Percentiles rank a stretch among this genome's conserved stretches.
Evolutionary conservation across 2,113 vertebrate genomes (phyloP).

Genomic region (Seriola quinqueradiata): DNA sequence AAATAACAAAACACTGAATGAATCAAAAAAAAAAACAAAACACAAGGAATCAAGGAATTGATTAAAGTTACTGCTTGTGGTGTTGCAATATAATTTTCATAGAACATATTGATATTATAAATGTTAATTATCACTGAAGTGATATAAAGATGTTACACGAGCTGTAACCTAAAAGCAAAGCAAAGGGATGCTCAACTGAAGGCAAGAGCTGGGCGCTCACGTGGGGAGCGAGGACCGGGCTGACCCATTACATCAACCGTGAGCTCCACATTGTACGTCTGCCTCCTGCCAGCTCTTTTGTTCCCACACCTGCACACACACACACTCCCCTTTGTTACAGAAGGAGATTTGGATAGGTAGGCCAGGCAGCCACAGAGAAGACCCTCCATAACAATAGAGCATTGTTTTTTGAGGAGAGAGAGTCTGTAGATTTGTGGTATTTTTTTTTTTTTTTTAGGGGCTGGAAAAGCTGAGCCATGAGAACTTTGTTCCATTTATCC

Average conservation of each 20-base stretch:
- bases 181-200: slow-evolving; percentile 48
- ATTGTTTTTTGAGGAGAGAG: slow-evolving; percentile 68
- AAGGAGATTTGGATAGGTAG: slow-evolving; percentile 60
- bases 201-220: slow-evolving; percentile 19
- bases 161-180: slow-evolving; percentile 49
- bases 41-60: neutral
- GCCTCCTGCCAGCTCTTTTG: slow-evolving; percentile 59
- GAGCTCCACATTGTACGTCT: slow-evolving; percentile 52
- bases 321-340: slow-evolving; percentile 57
- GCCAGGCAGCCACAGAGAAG: slow-evolving; percentile 43
- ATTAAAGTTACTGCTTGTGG: neutral
- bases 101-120: neutral
- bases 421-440: slow-evolving; percentile 6
- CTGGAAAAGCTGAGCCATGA: slow-evolving; percentile 54
- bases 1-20: neutral
- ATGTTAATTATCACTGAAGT: neutral
- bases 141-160: slow-evolving; percentile 11
- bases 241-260: slow-evolving; percentile 60
- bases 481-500: slow-evolving; percentile 43
- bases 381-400: slow-evolving; percentile 67
- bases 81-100: neutral
- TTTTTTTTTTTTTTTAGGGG: slow-evolving; percentile 4
- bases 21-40: neutral
- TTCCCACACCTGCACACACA: slow-evolving; percentile 64
- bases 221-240: slow-evolving; percentile 8